Percentiles rank a stretch among this genome's conserved stretches.
These are phyloP conservation scores for Syrmaticus mikado DNA, from an alignment of 2,113 vertebrate species.

Conservation along the genomic window DNA sequence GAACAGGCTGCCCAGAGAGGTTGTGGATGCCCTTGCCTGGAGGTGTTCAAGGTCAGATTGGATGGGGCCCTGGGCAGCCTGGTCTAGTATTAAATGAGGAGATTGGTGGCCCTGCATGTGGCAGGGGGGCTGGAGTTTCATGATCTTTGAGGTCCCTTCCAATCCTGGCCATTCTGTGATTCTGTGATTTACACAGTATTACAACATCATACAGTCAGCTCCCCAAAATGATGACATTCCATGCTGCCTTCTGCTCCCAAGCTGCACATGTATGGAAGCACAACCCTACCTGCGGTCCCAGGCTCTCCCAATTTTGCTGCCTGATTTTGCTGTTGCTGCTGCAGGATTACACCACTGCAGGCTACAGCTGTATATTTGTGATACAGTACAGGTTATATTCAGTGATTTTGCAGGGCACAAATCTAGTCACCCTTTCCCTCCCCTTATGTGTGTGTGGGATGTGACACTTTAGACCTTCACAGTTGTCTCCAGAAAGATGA, in stretches of 20 bases:
- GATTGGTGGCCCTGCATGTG: too few species aligned
- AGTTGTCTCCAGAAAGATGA: background rate
- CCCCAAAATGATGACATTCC: background rate
- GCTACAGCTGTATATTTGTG: background rate
- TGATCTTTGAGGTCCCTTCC: too few species aligned
- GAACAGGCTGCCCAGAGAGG: too few species aligned
- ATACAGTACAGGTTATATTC: background rate
- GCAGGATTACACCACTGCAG: background rate
- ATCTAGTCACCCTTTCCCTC: background rate
- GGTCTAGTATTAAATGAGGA: too few species aligned
- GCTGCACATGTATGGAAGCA: background rate
- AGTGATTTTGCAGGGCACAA: background rate
- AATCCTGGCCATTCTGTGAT: too few species aligned
- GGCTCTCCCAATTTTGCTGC: background rate
- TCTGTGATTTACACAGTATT: too few species aligned
- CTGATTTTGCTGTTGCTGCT: background rate
- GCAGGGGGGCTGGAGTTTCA: too few species aligned
- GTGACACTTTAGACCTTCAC: background rate
- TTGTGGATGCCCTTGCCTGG: too few species aligned
- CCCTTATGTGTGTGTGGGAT: too few species aligned
- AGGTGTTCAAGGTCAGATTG: too few species aligned
- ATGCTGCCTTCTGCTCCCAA: fast-evolving
- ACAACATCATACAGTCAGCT: background rate
- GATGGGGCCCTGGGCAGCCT: too few species aligned
- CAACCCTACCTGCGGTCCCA: fast-evolving